Evolutionary conservation across 92 coral and sea anemone genomes (phyloP), one percentile per base, ranked within the genome.

Genomic region (Plumapathes pennacea): DNA sequence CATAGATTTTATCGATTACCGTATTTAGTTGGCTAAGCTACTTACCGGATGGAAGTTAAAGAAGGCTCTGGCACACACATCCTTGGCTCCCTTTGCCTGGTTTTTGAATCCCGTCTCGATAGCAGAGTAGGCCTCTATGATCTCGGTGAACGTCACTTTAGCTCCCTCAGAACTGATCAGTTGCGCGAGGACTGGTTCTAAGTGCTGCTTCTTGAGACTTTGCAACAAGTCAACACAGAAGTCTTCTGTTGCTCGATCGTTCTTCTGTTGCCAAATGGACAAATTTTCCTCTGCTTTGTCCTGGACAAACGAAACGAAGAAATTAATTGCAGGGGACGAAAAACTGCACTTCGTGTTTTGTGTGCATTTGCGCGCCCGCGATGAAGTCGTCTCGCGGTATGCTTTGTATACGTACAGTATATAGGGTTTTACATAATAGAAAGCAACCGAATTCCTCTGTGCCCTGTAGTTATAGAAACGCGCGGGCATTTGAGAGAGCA

Each of bases 11-110:
- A n/a, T n/a, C n/a, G n/a, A n/a, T n/a, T n/a, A n/a, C n/a, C n/a
- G n/a, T n/a, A n/a, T n/a, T n/a, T n/a, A n/a, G n/a, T n/a, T n/a
- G n/a, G n/a, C n/a, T n/a, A n/a, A n/a, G n/a, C n/a, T 14, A 64
- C 84, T 68, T 53, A 77, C 84, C 10, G 84, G 84, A 30, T 77
- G 77, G 25, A 77, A 58, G 50, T 77, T 64, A 32, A 58, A 77
- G 45, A 77, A 77, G n/a, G 68, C 84, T 42, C 49, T 63, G 21
- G 77, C 84, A 60, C 74, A 48, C 5, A 67, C 77, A 32, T 77
- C 77, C 33, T 60, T 52, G 10, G 84, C 77, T 20, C 84, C 77
- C 25, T 42, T 77, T n/a, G 77, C 66, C 3, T 48, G 23, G 25
- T 42, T 34, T 30, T 77, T 39, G 60, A 39, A 77, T 0, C 55